Conservation (phyloP, 2,113 vertebrate genomes). For the Rhinolophus ferrumequinum region DNA sequence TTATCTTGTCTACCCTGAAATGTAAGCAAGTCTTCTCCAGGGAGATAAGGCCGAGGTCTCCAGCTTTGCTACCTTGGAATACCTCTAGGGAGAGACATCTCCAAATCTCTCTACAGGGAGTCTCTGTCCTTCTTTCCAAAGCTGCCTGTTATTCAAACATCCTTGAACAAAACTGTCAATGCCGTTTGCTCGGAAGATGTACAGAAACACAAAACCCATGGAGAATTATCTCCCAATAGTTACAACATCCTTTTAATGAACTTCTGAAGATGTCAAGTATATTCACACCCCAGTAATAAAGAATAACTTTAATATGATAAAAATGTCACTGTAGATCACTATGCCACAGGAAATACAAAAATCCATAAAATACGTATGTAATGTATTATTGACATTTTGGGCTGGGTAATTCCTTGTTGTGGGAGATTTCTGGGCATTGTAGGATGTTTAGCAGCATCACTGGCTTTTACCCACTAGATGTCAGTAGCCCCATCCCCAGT, state of each 20-base stretch:
- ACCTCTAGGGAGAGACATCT: neutral
- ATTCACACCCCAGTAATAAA: neutral
- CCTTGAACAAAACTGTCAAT: neutral
- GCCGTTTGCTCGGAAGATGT: neutral
- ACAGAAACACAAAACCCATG: neutral
- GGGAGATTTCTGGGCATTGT: neutral
- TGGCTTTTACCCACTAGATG: neutral
- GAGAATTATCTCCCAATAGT: constrained; percentile 11
- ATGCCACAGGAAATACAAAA: neutral
- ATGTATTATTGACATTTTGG: neutral
- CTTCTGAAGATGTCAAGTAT: neutral
- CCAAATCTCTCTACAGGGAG: neutral
- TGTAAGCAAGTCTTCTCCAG: neutral
- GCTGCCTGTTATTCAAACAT: neutral
- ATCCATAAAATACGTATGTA: neutral
- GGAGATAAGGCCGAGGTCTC: neutral
- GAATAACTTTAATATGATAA: neutral
- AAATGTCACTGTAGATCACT: neutral
- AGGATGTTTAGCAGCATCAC: neutral
- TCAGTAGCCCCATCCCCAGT: neutral
- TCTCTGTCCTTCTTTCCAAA: neutral
- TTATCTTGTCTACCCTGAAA: neutral
- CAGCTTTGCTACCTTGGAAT: neutral
- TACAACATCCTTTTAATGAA: constrained; percentile 5
- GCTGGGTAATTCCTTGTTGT: neutral